phyloP scores from a whole-genome alignment of 2,888 invertebrate species.

The Meiosimyza platycephala region DNA sequence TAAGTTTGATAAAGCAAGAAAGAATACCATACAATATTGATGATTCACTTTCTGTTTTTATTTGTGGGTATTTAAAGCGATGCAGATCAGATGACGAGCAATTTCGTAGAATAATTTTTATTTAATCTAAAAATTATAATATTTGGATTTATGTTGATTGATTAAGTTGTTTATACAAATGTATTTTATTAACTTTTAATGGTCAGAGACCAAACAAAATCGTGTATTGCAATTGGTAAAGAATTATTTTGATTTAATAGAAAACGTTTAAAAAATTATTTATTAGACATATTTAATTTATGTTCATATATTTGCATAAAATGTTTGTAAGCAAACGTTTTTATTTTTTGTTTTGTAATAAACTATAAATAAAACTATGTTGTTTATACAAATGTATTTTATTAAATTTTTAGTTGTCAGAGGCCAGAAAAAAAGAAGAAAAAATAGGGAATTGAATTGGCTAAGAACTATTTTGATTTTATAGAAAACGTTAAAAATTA shows the following conservation, averaged over 20 bases:
- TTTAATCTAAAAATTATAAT: neutral
- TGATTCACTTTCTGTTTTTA: conserved; percentile 1
- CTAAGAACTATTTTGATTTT: conserved; percentile 11
- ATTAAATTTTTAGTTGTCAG: neutral
- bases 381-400: conserved; percentile 19
- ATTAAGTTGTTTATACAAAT: conserved; percentile 13
- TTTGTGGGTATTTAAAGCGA: neutral
- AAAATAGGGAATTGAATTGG: neutral
- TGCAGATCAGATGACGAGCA: neutral
- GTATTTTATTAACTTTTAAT: conserved; percentile 13
- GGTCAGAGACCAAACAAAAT: neutral
- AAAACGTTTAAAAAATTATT: conserved; percentile 10
- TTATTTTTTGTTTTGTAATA: conserved; percentile 6
- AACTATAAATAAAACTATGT: neutral
- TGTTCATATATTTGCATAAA: conserved; percentile 15
- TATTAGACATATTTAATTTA: conserved; percentile 4
- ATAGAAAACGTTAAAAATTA: conserved; percentile 1
- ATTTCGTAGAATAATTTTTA: conserved; percentile 13
- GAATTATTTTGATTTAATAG: conserved; percentile 11
- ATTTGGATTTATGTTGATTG: conserved; percentile 17
- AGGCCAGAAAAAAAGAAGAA: neutral
- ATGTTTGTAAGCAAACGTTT: conserved; percentile 13
- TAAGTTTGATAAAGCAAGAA: neutral
- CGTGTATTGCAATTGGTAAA: conserved; percentile 13
- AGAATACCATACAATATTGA: neutral